Conservation (phyloP, 2,888 invertebrate genomes). For the Timema cristinae region DNA sequence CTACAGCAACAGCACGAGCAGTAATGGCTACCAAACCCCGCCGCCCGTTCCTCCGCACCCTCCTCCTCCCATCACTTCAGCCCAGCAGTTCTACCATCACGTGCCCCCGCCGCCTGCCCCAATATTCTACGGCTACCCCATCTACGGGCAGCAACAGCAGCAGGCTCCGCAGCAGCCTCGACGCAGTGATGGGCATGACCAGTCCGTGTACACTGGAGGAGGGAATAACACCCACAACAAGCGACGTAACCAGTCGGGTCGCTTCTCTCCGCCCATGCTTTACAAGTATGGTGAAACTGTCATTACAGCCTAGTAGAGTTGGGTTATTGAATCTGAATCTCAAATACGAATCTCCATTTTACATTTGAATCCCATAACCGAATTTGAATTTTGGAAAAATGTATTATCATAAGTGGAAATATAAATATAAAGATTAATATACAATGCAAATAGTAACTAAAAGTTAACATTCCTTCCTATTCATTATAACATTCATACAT, state of each 20-base stretch:
- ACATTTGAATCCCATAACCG: no score
- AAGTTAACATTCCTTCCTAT: no score
- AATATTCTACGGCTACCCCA: conserved; percentile 3
- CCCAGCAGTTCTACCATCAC: conserved; percentile 1
- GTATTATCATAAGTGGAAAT: no score
- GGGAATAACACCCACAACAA: not conserved
- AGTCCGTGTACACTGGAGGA: not conserved
- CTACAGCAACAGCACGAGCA: no score
- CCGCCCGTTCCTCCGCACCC: conserved; percentile 2
- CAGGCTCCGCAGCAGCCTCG: no score
- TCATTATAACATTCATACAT: no score
- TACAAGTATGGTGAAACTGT: not conserved
- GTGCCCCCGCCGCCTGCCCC: not conserved
- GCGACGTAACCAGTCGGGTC: not conserved
- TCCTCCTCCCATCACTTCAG: conserved; percentile 5
- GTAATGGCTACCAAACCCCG: conserved; percentile 1
- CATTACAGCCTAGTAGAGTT: no score
- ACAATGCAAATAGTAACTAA: no score
- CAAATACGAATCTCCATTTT: no score
- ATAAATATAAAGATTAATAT: no score
- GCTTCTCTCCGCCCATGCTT: not conserved
- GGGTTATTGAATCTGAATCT: no score
- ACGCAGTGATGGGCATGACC: not conserved
- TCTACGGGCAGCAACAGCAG: conserved; percentile 12
- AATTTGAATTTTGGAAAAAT: no score